Base-by-base conservation (phyloP, 2,113 vertebrate species). In the Pantherophis guttatus region DNA sequence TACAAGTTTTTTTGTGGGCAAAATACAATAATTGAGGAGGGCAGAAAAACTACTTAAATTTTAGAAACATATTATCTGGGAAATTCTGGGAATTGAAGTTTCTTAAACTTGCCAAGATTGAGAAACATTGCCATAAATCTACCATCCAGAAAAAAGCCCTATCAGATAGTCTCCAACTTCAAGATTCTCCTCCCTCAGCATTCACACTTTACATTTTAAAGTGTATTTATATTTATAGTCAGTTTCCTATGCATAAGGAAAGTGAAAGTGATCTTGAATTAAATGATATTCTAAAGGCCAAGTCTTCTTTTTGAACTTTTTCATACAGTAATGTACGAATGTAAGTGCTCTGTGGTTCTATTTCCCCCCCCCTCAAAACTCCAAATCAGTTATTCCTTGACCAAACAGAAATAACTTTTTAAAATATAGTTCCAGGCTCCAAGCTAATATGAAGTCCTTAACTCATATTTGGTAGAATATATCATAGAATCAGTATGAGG, bases 341-440 rank as follows among this genome's bases (percentile, higher is more conserved):
- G 39, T 10, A 9, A 24, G 91, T 93, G 94, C 89, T 70, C 50
- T 81, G n/a, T 94, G 96, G 89, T 93, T 95, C 88, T 54, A 39
- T 86, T 17, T 4, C 1, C 17, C 2, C 17, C 33, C 55, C 91
- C 0, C 33, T 92, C 94, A 95, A 98, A 98, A 98, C 59, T 62
- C 59, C 59, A 62, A 62, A 4, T 3, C 59, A 29, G 9, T 62
- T 29, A 62, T 62, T 59, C 58, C 58, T 59, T 59, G 7, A 59
- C 58, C 58, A 59, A 59, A 59, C 58, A 59, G 58, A 59, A 59
- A 59, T 59, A 24, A 58, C 57, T 58, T 62, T 62, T 62, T 62
- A 62, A 62, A 62, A 62, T 62, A 62, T 29, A 62, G 10, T 26
- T 29, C 59, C 59, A 62, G 59, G 24, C 10, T 62, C 59, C 24